phyloP scores from a whole-genome alignment of 2,113 vertebrate species.

The Tachysurus fulvidraco region DNA sequence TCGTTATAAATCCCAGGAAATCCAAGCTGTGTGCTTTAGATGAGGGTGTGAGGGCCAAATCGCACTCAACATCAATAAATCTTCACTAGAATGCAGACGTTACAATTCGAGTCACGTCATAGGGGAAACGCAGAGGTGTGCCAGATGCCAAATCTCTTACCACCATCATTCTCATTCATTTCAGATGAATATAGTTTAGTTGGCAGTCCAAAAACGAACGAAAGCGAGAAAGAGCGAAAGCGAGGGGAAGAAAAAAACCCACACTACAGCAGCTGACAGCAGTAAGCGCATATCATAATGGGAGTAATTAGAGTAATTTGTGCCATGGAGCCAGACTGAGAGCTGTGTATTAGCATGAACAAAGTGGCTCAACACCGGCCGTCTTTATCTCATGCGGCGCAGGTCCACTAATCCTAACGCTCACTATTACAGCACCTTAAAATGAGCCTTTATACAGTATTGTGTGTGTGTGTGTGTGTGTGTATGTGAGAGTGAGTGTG shows the following conservation, averaged over 20 bases:
- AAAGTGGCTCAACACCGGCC: constrained; percentile 38
- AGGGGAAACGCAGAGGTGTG: constrained; percentile 9
- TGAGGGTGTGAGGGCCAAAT: not conserved
- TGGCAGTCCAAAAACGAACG: not conserved
- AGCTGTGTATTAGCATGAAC: constrained; percentile 37
- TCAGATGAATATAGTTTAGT: constrained; percentile 27
- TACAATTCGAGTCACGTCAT: constrained; percentile 63
- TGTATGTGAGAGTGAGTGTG: not conserved
- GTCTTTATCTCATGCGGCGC: not conserved
- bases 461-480: not conserved
- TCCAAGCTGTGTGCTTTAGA: not conserved
- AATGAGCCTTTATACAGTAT: not conserved
- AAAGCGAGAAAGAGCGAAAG: not conserved
- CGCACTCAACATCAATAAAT: constrained; percentile 58
- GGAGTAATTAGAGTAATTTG: constrained; percentile 54
- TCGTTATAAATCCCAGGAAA: not conserved
- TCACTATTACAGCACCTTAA: not conserved
- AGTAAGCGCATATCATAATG: constrained; percentile 52
- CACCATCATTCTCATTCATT: constrained; percentile 20
- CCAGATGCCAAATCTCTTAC: constrained; percentile 25
- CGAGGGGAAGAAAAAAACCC: not conserved
- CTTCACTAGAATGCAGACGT: constrained; percentile 67
- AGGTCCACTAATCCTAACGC: not conserved
- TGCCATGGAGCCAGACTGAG: constrained; percentile 44
- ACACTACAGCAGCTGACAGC: constrained; percentile 35